A percentile compares a stretch with the other conserved stretches of the same genome.
These are phyloP conservation scores for Altica lythri DNA, from an alignment of 2,888 invertebrate genomes.

Conservation along the genomic window DNA sequence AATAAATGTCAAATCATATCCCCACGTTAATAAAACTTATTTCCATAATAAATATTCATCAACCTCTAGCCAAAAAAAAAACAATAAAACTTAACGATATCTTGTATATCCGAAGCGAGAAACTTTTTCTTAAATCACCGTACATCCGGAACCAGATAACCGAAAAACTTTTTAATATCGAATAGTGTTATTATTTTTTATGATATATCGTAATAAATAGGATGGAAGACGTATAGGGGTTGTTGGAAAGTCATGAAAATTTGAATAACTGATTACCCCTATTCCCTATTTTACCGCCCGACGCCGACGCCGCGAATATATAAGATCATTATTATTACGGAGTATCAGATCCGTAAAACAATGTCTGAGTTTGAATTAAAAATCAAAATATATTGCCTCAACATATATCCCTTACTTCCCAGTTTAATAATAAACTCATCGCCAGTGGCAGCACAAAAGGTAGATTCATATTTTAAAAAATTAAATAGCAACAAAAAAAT, in stretches of 20 bases:
- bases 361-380: constrained; percentile 57
- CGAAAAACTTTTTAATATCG: constrained; percentile 37
- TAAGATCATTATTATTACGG: constrained; percentile 53
- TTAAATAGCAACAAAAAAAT: neutral
- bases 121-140: constrained; percentile 30
- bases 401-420: constrained; percentile 48
- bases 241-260: constrained; percentile 41
- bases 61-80: neutral
- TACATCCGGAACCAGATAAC: constrained; percentile 25
- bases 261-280: constrained; percentile 49
- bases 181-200: constrained; percentile 38
- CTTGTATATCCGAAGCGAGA: constrained; percentile 12
- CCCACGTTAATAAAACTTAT: neutral
- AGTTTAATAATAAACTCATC: constrained; percentile 32
- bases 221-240: constrained; percentile 34
- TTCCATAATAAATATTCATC: neutral
- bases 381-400: constrained; percentile 57
- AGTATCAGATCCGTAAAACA: constrained; percentile 53
- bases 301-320: constrained; percentile 39
- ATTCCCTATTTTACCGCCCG: constrained; percentile 48
- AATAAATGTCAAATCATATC: no score
- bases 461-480: neutral
- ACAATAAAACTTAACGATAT: constrained; percentile 13
- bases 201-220: constrained; percentile 43
- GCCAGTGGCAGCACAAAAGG: constrained; percentile 24